Evolutionary conservation across 2,797 vertebrate species (phyloP), one percentile per base, ranked within the genome.

Genomic region (Rhyacichthys aspro): DNA sequence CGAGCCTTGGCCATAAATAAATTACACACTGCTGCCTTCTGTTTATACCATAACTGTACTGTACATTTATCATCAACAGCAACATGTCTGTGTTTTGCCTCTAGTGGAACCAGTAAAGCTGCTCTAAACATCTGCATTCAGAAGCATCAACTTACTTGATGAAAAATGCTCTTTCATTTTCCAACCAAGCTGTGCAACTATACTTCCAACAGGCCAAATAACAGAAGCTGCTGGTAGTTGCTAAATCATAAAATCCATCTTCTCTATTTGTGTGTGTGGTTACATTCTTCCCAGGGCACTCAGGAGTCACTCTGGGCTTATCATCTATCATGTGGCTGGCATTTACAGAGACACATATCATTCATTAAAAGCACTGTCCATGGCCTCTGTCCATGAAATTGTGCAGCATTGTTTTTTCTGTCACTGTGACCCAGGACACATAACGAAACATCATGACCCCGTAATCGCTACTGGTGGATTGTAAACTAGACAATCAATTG

Each of bases 61-160:
- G 23, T 59, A 64, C 32, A 59, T 62, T 55, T 41, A 59, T 80
- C 39, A 53, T 59, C 37, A 12, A 23, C 9, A 45, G 36, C 18
- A 38, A 33, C 28, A 36, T 8, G 7, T 47, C 41, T 43, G 17
- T 23, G 8, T 28, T 33, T 15, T 11, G 9, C 33, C 45, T 42
- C 23, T 36, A 55, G 18, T 38, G 17, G 7, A 44, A 11, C 19
- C 12, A 36, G 7, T 17, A 9, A 23, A 38, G 12, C n/a, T 33
- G 48, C 32, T 12, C 1, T 7, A 1, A 57, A 36, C 16, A 44
- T 39, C 53, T 43, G 16, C 8, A 39, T 55, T 47, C 11, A 43
- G 34, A 28, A 3, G 10, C 15, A 50, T 50, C 15, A 11, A 50
- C 34, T 10, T 10, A 11, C 16, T 18, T 50, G 1, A 50, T 50